Base-by-base conservation (phyloP, 2,113 vertebrate species). In the Lethenteron camtschaticum region DNA sequence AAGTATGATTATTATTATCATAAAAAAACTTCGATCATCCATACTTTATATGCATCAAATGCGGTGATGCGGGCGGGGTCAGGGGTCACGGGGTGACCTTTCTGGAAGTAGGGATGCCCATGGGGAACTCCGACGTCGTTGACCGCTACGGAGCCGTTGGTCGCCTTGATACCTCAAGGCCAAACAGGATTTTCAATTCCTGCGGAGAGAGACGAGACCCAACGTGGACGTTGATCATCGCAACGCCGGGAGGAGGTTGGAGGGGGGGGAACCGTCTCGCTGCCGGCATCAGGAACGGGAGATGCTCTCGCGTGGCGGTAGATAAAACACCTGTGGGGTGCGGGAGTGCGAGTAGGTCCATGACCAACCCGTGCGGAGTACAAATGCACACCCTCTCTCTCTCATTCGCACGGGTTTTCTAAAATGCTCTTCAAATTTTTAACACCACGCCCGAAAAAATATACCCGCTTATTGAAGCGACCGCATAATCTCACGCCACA, bases 121-220 rank as follows among this genome's bases (percentile, higher is more conserved):
- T 79, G 74, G 0, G 77, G 77, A 24, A 94, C 76, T 0, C 2
- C 57, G 0, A 72, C 69, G 2, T 78, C 79, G 0, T 91, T 88
- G 71, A 90, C 75, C 0, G 85, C 85, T 18, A 91, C 9, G 1
- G 83, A 82, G 18, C 59, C 73, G 3, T 77, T 80, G 24, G 12
- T 68, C 9, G 83, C 70, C 68, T 74, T 74, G 58, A 91, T 83
- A 79, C 73, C 72, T 89, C 82, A 0, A 79, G 73, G 11, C 87
- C 88, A 1, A 95, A 77, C 75, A 81, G 81, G 79, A 90, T 77
- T 73, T 58, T 78, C 57, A 91, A 78, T 20, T 70, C 78, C 85
- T 78, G 68, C 82, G 73, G 70, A 66, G 24, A 9, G 63, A 66
- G n/a, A 11, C n/a, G 24, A 66, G n/a, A 9, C 24, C n/a, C n/a